Evolutionary conservation across 2,113 vertebrate genomes (phyloP), one percentile per base, ranked within the genome.

Genomic region (Junco hyemalis): DNA sequence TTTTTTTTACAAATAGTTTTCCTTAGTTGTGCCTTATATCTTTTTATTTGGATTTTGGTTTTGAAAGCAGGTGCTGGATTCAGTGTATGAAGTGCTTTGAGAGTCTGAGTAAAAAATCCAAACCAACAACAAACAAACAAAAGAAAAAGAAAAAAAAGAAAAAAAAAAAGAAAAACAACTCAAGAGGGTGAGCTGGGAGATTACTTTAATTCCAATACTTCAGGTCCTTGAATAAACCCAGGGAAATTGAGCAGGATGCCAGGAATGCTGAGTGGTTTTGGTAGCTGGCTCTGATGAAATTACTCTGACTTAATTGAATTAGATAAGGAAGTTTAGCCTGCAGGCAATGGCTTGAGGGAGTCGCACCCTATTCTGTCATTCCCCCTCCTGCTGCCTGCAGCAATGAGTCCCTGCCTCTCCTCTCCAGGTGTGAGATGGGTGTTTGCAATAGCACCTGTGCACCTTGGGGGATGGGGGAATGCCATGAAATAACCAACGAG

Each of bases 401-500:
- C 45, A 33, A 48, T 38, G 21, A 14, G 42, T 66, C 54, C 64
- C 31, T 69, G 44, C 71, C 47, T 88, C 16, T 85, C 60, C 57
- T 61, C 45, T 71, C n/a, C 14, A 22, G 74, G 36, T 56, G 84
- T 71, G 73, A 59, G 80, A 40, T 14, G 36, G 26, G 10, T 63
- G 54, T 77, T 96, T 73, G 19, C 68, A 85, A 10, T 2, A 59
- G 71, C 36, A 23, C 28, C 8, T 31, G 17, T 48, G 61, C 66
- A 79, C 47, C 33, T 20, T 28, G 42, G 20, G 48, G 31, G 13
- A 23, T 47, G n/a, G 36, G 35, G 20, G 60, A 2, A 45, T 42
- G 14, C 64, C 1, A 0, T 20, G 42, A 68, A 26, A n/a, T 25
- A 76, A 50, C n/a, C 42, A 42, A 33, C 0, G 18, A 33, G 12